phyloP scores from a whole-genome alignment of 2,888 invertebrate species.

The Gibbula magus region DNA sequence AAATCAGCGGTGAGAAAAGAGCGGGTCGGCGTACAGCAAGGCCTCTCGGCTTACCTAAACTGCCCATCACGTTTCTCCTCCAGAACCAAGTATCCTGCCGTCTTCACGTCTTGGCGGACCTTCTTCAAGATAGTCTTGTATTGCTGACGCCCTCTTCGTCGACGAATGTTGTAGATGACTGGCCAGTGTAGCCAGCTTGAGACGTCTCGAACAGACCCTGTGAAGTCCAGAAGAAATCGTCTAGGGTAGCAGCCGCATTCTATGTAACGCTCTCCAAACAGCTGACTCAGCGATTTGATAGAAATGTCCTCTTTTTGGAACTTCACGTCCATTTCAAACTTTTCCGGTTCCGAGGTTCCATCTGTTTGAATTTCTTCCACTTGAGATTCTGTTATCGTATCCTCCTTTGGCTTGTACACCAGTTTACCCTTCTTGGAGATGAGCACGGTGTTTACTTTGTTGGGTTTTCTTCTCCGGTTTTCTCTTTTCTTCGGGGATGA shows the following conservation, averaged over 20 bases:
- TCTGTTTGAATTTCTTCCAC: background rate
- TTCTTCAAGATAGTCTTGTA: background rate
- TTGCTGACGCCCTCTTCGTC: background rate
- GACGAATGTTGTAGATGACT: background rate
- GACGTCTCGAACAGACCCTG: background rate
- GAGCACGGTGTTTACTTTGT: too few species aligned
- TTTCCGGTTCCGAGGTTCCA: background rate
- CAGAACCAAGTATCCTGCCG: background rate
- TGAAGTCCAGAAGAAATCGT: background rate
- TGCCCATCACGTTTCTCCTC: background rate
- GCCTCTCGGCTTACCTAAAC: background rate
- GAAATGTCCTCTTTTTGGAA: background rate
- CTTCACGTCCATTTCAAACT: background rate
- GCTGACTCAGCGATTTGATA: background rate
- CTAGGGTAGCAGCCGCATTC: slow-evolving; percentile 8
- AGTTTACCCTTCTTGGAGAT: background rate
- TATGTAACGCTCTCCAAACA: background rate
- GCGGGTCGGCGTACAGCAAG: too few species aligned
- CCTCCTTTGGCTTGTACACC: background rate
- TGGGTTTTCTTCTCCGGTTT: too few species aligned
- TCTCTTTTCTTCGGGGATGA: too few species aligned
- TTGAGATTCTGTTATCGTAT: background rate
- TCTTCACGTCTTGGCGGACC: background rate
- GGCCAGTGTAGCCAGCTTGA: background rate
- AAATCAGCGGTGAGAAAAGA: too few species aligned